phyloP scores from a whole-genome alignment of 2,888 invertebrate genomes.

The Leptinotarsa peninsularis region DNA sequence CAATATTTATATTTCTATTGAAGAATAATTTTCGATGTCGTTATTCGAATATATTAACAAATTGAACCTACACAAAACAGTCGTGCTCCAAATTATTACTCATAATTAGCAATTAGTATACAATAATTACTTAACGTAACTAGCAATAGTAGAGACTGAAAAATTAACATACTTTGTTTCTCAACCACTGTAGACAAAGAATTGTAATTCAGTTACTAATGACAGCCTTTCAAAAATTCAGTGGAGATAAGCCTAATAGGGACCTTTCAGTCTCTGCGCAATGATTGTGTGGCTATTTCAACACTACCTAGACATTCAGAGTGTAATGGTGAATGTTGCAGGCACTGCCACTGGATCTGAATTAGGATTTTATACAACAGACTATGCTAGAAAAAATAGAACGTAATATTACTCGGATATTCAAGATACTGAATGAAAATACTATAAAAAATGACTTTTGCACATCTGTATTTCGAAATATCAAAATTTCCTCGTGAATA shows the following conservation, averaged over 20 bases:
- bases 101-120: constrained; percentile 4
- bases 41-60: neutral
- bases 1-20: too few relatives aligned
- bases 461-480: too few relatives aligned
- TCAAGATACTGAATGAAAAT: too few relatives aligned
- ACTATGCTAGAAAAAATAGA: too few relatives aligned
- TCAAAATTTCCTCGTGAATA: too few relatives aligned
- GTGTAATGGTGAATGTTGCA: constrained; percentile 30
- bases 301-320: constrained; percentile 47
- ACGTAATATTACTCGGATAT: too few relatives aligned
- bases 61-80: neutral
- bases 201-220: constrained; percentile 15
- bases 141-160: neutral
- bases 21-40: neutral
- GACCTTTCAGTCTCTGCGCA: constrained; percentile 19
- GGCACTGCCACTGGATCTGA: too few relatives aligned
- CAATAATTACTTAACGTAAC: neutral
- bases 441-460: too few relatives aligned
- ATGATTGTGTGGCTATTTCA: constrained; percentile 44
- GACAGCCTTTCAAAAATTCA: constrained; percentile 25
- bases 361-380: too few relatives aligned
- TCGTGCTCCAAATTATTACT: neutral
- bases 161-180: neutral
- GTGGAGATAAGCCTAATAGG: constrained; percentile 18
- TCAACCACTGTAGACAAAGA: constrained; percentile 1